Conservation (phyloP, 2,113 vertebrate species). For the Agapornis roseicollis region DNA sequence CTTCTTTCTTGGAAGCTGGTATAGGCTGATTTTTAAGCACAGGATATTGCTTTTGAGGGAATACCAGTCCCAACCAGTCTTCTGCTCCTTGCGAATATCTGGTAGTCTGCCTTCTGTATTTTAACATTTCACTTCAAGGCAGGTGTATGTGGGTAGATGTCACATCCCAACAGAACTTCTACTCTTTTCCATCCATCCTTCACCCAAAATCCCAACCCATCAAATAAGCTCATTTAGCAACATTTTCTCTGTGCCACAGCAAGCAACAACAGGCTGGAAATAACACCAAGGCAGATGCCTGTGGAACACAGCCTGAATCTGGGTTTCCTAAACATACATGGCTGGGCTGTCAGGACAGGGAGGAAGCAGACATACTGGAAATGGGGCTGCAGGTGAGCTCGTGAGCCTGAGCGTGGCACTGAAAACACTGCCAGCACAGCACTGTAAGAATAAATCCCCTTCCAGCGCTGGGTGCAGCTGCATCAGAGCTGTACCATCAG, state of each 20-base stretch:
- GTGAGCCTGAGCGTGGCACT: accelerated
- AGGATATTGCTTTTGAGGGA: neutral
- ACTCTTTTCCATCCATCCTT: neutral
- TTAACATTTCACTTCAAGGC: neutral
- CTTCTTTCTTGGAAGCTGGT: neutral
- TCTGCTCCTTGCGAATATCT: neutral
- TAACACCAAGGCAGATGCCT: accelerated
- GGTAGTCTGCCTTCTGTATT: neutral
- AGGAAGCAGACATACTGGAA: neutral
- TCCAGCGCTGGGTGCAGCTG: neutral
- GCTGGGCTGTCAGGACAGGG: neutral
- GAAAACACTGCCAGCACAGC: neutral
- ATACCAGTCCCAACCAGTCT: neutral
- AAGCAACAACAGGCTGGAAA: neutral
- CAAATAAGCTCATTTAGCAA: neutral
- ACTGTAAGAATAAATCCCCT: neutral
- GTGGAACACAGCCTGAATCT: neutral
- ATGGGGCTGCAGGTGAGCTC: neutral
- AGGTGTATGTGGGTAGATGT: neutral
- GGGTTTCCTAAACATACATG: neutral
- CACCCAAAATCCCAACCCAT: neutral
- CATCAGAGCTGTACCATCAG: neutral
- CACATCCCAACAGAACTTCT: neutral
- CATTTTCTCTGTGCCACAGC: neutral
- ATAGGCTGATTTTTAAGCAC: neutral